phyloP scores from a whole-genome alignment of 1,140 invertebrate species.

The Chrysomallon squamiferum region DNA sequence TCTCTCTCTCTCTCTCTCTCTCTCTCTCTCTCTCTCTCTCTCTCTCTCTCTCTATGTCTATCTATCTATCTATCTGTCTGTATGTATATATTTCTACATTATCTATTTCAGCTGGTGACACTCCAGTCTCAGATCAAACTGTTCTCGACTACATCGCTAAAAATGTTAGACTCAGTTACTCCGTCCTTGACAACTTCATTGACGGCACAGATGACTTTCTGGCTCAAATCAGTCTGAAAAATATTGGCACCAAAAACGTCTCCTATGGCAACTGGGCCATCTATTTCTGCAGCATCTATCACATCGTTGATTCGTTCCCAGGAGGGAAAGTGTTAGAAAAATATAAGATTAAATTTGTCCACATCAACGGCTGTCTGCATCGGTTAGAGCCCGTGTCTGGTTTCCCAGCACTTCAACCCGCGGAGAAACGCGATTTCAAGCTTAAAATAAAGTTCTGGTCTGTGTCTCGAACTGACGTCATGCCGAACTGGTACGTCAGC shows the following conservation, averaged over 20 bases:
- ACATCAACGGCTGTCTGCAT: slow-evolving; percentile 47
- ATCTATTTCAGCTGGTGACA: slow-evolving; percentile 1
- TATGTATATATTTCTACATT: no score
- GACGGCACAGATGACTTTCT: slow-evolving; percentile 12
- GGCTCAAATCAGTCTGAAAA: slow-evolving; percentile 28
- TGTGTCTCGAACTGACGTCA: slow-evolving; percentile 45
- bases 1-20: no score
- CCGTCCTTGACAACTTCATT: slow-evolving; percentile 40
- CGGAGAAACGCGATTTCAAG: slow-evolving; percentile 16
- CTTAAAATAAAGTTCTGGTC: slow-evolving; percentile 39
- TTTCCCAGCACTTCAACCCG: slow-evolving; percentile 23
- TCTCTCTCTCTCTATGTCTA: no score
- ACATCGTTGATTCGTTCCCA: slow-evolving; percentile 26
- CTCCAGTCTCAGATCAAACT: slow-evolving; percentile 21
- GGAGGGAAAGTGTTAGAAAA: slow-evolving; percentile 12
- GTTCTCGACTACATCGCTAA: slow-evolving; percentile 39
- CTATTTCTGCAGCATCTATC: slow-evolving; percentile 30
- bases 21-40: no score
- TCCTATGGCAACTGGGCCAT: slow-evolving; percentile 36
- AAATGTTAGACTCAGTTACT: slow-evolving; percentile 23
- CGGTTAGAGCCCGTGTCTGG: slow-evolving; percentile 27
- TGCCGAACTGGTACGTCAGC: slow-evolving; percentile 50
- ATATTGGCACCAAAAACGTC: slow-evolving; percentile 25
- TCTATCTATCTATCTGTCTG: no score
- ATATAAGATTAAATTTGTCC: slow-evolving; percentile 30